Evolutionary conservation across 2,888 invertebrate species (phyloP).

Genomic region (Deilephila porcellus): DNA sequence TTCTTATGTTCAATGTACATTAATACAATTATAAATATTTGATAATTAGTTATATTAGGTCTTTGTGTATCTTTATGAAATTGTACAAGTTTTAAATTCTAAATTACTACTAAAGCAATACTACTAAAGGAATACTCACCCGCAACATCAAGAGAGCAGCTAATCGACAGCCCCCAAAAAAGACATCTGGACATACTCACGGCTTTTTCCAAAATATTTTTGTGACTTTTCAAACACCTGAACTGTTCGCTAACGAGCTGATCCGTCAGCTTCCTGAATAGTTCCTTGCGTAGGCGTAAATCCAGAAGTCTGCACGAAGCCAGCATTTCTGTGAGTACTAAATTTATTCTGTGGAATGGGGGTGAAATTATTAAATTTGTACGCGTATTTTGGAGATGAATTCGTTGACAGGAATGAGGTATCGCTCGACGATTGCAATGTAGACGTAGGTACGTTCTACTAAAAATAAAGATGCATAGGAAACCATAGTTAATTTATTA

Average conservation of each 20-base stretch:
- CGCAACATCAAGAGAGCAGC: slow-evolving; percentile 46
- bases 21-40: too few relatives aligned
- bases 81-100: too few relatives aligned
- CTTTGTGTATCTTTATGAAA: too few relatives aligned
- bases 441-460: not conserved
- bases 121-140: slow-evolving; percentile 42
- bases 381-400: slow-evolving; percentile 1
- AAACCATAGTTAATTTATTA: too few relatives aligned
- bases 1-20: too few relatives aligned
- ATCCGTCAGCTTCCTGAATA: slow-evolving; percentile 47
- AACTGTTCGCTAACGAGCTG: slow-evolving; percentile 54
- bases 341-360: slow-evolving; percentile 51
- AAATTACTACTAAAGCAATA: too few relatives aligned
- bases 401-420: not conserved
- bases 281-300: slow-evolving; percentile 50
- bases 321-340: slow-evolving; percentile 58
- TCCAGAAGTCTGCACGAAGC: slow-evolving; percentile 55
- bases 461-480: not conserved
- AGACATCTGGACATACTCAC: slow-evolving; percentile 48
- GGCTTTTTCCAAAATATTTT: slow-evolving; percentile 47
- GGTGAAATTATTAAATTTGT: not conserved
- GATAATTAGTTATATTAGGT: too few relatives aligned
- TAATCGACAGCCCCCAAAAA: slow-evolving; percentile 43
- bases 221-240: slow-evolving; percentile 41
- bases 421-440: not conserved